Percentiles rank a stretch among this genome's conserved stretches.
Conservation (phyloP, 53 echinoderm and acorn worm genomes). For the Arbacia lixula region DNA sequence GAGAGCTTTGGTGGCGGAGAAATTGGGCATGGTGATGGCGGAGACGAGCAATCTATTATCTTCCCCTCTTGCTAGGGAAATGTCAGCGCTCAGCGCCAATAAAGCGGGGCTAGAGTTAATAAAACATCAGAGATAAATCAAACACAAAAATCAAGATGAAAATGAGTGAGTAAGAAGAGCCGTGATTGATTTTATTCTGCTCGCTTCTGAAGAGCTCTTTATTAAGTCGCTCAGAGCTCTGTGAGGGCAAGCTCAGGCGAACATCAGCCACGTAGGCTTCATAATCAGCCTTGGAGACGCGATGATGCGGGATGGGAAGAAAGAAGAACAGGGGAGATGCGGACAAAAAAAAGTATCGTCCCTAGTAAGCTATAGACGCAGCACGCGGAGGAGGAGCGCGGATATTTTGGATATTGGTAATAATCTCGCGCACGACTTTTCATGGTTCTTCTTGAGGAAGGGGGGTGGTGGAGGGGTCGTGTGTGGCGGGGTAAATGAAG, state of each 20-base stretch:
- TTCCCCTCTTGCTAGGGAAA: constrained; percentile 54
- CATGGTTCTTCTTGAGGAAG: background rate
- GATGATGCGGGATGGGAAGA: constrained; percentile 7
- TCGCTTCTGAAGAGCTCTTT: constrained; percentile 50
- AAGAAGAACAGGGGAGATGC: too few relatives aligned
- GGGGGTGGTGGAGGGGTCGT: constrained; percentile 19
- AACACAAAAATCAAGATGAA: constrained; percentile 56
- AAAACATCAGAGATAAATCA: constrained; percentile 61
- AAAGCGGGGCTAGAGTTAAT: constrained; percentile 49
- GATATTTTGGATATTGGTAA: constrained; percentile 55
- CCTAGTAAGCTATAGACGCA: background rate
- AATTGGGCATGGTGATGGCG: constrained; percentile 46
- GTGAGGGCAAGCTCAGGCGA: constrained; percentile 26
- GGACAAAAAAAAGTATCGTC: constrained; percentile 42
- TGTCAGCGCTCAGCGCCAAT: constrained; percentile 55
- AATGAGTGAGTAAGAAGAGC: constrained; percentile 57
- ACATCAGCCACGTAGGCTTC: constrained; percentile 18
- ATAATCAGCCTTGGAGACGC: constrained; percentile 23
- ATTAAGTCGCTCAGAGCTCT: constrained; percentile 51
- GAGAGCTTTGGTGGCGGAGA: constrained; percentile 29
- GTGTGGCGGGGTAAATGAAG: constrained; percentile 34
- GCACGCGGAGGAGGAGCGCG: constrained; percentile 10
- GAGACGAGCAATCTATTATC: constrained; percentile 54
- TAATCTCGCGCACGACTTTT: constrained; percentile 50
- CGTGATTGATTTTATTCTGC: constrained; percentile 54